Evolutionary conservation across 2,888 invertebrate species (phyloP).

Genomic region (Ophion ellenae): DNA sequence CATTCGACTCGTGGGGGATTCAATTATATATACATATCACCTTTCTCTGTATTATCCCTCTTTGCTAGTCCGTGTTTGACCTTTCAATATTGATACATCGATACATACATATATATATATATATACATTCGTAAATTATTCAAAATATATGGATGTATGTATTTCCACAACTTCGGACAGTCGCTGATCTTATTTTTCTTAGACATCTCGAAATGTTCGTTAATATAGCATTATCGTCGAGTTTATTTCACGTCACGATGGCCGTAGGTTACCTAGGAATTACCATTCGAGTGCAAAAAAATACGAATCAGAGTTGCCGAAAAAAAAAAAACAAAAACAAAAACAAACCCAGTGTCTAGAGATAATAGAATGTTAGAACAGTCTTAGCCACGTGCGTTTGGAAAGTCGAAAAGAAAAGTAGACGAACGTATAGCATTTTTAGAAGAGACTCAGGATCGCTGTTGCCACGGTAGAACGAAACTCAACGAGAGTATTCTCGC

Average conservation of each 20-base stretch:
- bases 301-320: conserved; percentile 5
- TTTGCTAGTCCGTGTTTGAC: conserved; percentile 69
- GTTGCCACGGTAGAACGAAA: conserved; percentile 51
- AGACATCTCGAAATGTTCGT: conserved; percentile 60
- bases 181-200: conserved; percentile 62
- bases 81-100: conserved; percentile 61
- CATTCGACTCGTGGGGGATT: conserved; percentile 31
- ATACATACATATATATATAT: conserved; percentile 44
- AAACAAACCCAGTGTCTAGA: conserved; percentile 23
- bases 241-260: conserved; percentile 60
- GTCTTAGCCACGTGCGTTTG: conserved; percentile 22
- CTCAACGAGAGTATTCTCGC: conserved; percentile 48
- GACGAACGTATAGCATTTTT: conserved; percentile 23
- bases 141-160: conserved; percentile 29
- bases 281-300: conserved; percentile 15
- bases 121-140: conserved; percentile 25
- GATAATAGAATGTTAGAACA: conserved; percentile 43
- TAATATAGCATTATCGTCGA: conserved; percentile 56
- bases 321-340: conserved; percentile 6
- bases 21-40: conserved; percentile 36
- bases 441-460: conserved; percentile 36
- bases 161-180: conserved; percentile 30
- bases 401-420: background rate
- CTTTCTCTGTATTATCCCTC: conserved; percentile 62
- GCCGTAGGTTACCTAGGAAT: conserved; percentile 56